phyloP scores from a whole-genome alignment of 2,797 vertebrate genomes.

The Falco rusticolus region DNA sequence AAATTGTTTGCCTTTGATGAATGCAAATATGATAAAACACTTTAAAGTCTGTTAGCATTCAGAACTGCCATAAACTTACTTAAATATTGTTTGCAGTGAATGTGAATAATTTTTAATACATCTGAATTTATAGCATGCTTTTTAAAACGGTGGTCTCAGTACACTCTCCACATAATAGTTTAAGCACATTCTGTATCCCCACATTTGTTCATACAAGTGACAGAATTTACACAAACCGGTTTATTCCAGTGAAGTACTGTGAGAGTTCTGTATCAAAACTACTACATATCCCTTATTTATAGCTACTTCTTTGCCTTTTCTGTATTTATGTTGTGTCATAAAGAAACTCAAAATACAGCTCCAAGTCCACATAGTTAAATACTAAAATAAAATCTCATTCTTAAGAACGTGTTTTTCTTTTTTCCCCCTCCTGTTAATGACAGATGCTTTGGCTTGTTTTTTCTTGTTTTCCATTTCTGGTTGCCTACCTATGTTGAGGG shows the following conservation, averaged over 20 bases:
- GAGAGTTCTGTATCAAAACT: neutral
- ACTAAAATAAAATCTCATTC: neutral
- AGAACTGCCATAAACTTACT: neutral
- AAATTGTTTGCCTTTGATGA: constrained; percentile 27
- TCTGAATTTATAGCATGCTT: neutral
- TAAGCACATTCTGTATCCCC: neutral
- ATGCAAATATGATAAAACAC: constrained; percentile 3
- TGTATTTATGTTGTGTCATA: neutral
- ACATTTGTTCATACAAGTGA: neutral
- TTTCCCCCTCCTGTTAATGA: neutral
- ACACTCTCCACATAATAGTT: neutral
- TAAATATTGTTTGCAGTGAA: neutral
- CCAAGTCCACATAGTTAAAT: neutral
- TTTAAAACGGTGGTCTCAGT: neutral
- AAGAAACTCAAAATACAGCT: neutral
- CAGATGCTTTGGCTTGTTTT: neutral
- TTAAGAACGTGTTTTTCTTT: neutral
- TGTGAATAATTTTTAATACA: neutral
- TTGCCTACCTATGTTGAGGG: neutral
- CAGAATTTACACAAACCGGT: neutral
- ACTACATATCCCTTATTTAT: neutral
- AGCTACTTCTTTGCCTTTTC: neutral
- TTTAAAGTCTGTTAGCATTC: neutral
- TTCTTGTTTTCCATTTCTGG: neutral
- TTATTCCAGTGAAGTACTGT: neutral